Evolutionary conservation across 2,113 vertebrate genomes (phyloP).

Genomic region (Tympanuchus pallidicinctus): DNA sequence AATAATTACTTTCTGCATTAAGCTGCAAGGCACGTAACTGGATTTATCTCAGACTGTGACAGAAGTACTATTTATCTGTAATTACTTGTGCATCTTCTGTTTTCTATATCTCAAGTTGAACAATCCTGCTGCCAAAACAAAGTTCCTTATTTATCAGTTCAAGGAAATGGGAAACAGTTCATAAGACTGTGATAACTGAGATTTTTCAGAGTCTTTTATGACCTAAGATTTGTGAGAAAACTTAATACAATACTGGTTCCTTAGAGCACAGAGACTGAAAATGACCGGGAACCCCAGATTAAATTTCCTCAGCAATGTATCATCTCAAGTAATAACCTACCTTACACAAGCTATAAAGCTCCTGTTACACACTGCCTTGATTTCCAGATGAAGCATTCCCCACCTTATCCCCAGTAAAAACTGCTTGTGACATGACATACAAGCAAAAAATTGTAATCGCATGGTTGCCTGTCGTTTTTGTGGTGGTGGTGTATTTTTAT

Average conservation of each 20-base stretch:
- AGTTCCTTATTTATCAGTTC: background rate
- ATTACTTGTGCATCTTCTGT: background rate
- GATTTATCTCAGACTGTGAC: background rate
- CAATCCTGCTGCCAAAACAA: background rate
- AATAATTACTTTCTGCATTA: background rate
- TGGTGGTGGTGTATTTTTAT: background rate
- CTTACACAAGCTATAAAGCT: background rate
- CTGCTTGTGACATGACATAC: background rate
- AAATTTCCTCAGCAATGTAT: background rate
- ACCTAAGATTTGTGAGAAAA: background rate
- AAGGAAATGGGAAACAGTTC: background rate
- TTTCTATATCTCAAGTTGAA: background rate
- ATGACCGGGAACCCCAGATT: background rate
- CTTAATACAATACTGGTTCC: background rate
- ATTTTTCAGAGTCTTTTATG: background rate
- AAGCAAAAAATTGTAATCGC: background rate
- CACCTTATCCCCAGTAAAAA: slow-evolving; percentile 1
- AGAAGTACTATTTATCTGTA: background rate
- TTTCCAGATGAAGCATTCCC: background rate
- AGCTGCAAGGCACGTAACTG: accelerated
- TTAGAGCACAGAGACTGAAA: background rate
- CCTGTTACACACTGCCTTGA: slow-evolving; percentile 29
- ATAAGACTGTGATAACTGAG: background rate
- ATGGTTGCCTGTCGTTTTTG: background rate
- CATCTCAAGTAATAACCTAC: slow-evolving; percentile 24